Evolutionary conservation across 2,888 invertebrate species (phyloP).

Genomic region (Spilosoma lubricipeda): DNA sequence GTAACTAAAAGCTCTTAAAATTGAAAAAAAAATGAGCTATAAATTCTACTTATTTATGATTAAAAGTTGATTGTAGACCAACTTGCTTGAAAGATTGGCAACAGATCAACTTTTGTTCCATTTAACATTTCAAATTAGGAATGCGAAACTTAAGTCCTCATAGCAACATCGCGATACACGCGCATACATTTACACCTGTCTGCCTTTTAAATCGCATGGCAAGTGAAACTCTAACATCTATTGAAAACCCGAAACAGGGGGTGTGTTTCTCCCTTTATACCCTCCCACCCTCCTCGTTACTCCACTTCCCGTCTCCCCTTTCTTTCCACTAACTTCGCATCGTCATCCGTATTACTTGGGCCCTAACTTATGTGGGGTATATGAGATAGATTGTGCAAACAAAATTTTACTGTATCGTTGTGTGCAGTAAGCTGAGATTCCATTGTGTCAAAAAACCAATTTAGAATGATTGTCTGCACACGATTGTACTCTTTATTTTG

Average conservation of each 20-base stretch:
- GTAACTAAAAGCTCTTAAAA: too few species aligned
- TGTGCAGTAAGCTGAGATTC: constrained; percentile 41
- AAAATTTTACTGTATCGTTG: constrained; percentile 46
- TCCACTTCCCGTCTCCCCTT: constrained; percentile 80
- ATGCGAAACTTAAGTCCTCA: constrained; percentile 21
- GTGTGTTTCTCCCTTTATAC: constrained; percentile 58
- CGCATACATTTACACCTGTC: constrained; percentile 73
- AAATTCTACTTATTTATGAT: not conserved
- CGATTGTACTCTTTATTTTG: constrained; percentile 57
- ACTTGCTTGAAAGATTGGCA: not conserved
- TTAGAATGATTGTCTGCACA: constrained; percentile 56
- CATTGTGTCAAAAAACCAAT: constrained; percentile 68
- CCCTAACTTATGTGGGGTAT: constrained; percentile 84
- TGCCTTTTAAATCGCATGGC: constrained; percentile 77
- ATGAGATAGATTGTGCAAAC: constrained; percentile 45
- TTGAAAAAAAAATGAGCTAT: not conserved
- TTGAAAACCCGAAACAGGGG: constrained; percentile 86
- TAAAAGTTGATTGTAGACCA: not conserved
- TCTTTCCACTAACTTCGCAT: constrained; percentile 85
- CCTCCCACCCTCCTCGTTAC: constrained; percentile 70
- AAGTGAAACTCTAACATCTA: constrained; percentile 82
- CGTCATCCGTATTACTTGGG: constrained; percentile 86
- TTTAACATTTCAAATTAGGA: constrained; percentile 19
- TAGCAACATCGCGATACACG: constrained; percentile 33
- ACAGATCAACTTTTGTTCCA: not conserved